Evolutionary conservation across 92 coral and sea anemone genomes (phyloP).

Genomic region (Siderastrea siderea): DNA sequence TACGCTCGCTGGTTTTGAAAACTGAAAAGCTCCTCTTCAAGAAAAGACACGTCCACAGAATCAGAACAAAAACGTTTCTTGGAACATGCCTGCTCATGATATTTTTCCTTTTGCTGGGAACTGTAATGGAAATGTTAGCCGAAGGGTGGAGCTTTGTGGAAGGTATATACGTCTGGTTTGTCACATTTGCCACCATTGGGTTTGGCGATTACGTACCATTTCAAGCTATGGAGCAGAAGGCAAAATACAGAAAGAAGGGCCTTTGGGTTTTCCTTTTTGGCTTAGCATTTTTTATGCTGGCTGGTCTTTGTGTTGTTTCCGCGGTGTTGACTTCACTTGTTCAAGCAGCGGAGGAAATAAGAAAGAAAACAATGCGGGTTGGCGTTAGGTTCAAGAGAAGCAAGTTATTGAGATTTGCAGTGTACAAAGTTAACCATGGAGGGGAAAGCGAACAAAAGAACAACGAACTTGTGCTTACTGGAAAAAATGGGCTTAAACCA

Average conservation of each 20-base stretch:
- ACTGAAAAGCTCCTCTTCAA: not conserved
- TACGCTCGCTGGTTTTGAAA: not conserved
- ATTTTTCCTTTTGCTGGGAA: not conserved
- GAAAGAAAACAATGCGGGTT: not conserved
- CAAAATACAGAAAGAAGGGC: not conserved
- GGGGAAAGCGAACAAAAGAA: not conserved
- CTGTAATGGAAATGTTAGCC: not conserved
- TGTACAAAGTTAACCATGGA: not conserved
- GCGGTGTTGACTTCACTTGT: not conserved
- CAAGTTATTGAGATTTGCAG: not conserved
- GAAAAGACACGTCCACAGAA: not conserved
- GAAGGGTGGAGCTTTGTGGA: conserved; percentile 32
- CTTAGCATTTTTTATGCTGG: not conserved
- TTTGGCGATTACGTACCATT: conserved; percentile 28
- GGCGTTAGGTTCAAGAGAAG: not conserved
- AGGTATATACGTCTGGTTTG: conserved; percentile 32
- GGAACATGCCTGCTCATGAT: not conserved
- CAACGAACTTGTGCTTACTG: not conserved
- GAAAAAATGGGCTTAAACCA: not conserved
- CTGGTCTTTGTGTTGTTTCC: conserved; percentile 18
- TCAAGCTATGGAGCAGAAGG: not conserved
- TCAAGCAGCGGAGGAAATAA: not conserved
- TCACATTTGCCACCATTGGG: conserved; percentile 22
- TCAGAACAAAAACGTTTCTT: conserved; percentile 11
- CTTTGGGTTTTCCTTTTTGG: conserved; percentile 3